Base-by-base conservation (phyloP, 2,113 vertebrate genomes). In the Nibea albiflora region DNA sequence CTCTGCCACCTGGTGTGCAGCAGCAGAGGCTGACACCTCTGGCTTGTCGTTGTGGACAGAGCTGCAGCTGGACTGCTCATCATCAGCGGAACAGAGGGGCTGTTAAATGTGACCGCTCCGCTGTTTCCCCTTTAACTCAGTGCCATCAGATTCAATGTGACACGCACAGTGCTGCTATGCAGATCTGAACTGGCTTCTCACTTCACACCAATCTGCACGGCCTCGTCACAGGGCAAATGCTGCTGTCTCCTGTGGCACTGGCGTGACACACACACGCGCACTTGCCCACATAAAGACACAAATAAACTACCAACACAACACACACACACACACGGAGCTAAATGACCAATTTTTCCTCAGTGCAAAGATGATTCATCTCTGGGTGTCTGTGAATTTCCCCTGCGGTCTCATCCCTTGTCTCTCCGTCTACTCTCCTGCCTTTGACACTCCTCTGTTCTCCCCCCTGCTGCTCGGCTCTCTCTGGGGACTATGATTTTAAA, bases 141-240 rank as follows among this genome's bases (percentile, higher is more conserved):
- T 61, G 58, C 80, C 84, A 80, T 91, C 86, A 85, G 83, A 94
- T 94, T 70, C 71, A 78, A 93, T 92, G 88, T 89, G 93, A 94
- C 93, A 87, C 4, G 81, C 81, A 83, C 81, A 90, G 81, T 80
- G 88, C 81, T 85, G 86, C 90, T 77, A 77, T 60, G 60, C 74
- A 86, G 85, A 91, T 92, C 81, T 69, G 67, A 93, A 83, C 89
- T 93, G 93, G 90, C 94, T 91, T 82, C 88, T 85, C 44, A 81
- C 88, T 93, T 95, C 92, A 92, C 89, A 92, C 88, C 86, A 91
- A 93, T 94, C 88, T 92, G 81, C 70, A 76, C 1, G 57, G 84
- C 82, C 83, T 91, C 79, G 67, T 94, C 85, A 85, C 82, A 66
- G 88, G 89, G 88, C 91, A 94, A 94, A 93, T 56, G 80, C 85